Percentiles rank a stretch among this genome's conserved stretches.
Conservation (phyloP, 2,113 vertebrate species). For the Setophaga petechia region DNA sequence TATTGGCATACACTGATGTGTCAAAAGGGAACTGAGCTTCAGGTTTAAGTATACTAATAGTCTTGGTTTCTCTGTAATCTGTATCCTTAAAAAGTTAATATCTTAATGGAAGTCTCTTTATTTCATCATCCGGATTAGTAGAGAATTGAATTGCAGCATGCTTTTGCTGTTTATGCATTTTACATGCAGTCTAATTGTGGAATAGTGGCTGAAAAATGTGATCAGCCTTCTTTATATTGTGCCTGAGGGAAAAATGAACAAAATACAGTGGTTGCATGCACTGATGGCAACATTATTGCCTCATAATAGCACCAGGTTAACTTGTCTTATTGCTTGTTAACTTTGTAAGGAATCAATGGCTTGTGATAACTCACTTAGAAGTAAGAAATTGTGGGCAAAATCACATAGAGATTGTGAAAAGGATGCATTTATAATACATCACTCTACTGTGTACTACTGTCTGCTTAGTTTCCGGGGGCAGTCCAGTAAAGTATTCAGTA, state of each 20-base stretch:
- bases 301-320: conserved; percentile 64
- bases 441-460: not conserved
- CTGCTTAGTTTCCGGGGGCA: not conserved
- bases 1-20: not conserved
- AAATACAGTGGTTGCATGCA: conserved; percentile 64
- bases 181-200: conserved; percentile 62
- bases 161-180: conserved; percentile 53
- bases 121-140: conserved; percentile 38
- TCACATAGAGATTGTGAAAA: conserved; percentile 38
- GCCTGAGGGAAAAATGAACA: conserved; percentile 71
- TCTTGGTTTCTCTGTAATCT: not conserved
- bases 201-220: conserved; percentile 60
- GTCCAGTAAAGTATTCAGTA: not conserved
- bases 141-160: conserved; percentile 4
- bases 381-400: conserved; percentile 52
- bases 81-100: not conserved
- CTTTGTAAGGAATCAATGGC: conserved; percentile 71
- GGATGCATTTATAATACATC: conserved; percentile 15
- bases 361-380: conserved; percentile 67
- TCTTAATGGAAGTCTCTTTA: not conserved
- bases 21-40: not conserved
- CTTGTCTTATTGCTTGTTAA: conserved; percentile 72
- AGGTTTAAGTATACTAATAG: not conserved
- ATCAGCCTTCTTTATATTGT: conserved; percentile 61
- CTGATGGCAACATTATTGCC: conserved; percentile 61